Conservation (phyloP, 1,140 invertebrate species). For the Drosophila carrolli region DNA sequence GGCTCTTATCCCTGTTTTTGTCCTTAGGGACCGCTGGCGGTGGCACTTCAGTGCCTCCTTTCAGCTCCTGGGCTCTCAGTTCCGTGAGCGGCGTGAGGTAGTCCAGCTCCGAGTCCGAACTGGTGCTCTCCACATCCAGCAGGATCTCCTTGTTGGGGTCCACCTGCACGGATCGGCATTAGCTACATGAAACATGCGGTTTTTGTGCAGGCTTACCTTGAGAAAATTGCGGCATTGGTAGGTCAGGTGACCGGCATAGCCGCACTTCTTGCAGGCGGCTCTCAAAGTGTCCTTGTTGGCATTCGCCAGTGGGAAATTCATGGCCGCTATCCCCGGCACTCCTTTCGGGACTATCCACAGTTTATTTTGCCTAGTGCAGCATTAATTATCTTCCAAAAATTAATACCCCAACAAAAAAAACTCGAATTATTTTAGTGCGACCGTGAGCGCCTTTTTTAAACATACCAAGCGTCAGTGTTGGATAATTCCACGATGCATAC, state of each 20-base stretch:
- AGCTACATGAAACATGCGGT: slow-evolving; percentile 1
- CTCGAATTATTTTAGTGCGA: background rate
- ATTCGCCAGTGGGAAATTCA: slow-evolving; percentile 84
- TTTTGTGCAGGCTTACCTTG: slow-evolving; percentile 87
- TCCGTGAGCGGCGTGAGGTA: slow-evolving; percentile 93
- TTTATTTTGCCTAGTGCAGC: slow-evolving; percentile 1
- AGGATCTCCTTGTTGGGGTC: slow-evolving; percentile 95
- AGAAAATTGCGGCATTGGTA: slow-evolving; percentile 98
- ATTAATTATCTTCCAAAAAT: slow-evolving; percentile 4
- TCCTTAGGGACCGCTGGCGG: slow-evolving; percentile 29
- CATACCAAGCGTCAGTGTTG: background rate
- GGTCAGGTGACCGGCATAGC: slow-evolving; percentile 97
- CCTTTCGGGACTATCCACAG: background rate
- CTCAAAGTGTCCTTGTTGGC: slow-evolving; percentile 89
- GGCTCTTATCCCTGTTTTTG: slow-evolving; percentile 8
- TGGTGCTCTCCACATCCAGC: slow-evolving; percentile 97
- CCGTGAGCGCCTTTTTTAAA: background rate
- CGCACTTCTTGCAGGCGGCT: slow-evolving; percentile 96
- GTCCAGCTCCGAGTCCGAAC: slow-evolving; percentile 93
- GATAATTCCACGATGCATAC: too few relatives aligned
- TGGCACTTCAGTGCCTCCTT: slow-evolving; percentile 85
- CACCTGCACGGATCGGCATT: slow-evolving; percentile 84
- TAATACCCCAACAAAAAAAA: slow-evolving; percentile 8
- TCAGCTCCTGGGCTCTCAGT: slow-evolving; percentile 90
- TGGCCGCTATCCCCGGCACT: slow-evolving; percentile 23